phyloP scores from a whole-genome alignment of 2,113 vertebrate genomes.

The Nycticorax nycticorax region DNA sequence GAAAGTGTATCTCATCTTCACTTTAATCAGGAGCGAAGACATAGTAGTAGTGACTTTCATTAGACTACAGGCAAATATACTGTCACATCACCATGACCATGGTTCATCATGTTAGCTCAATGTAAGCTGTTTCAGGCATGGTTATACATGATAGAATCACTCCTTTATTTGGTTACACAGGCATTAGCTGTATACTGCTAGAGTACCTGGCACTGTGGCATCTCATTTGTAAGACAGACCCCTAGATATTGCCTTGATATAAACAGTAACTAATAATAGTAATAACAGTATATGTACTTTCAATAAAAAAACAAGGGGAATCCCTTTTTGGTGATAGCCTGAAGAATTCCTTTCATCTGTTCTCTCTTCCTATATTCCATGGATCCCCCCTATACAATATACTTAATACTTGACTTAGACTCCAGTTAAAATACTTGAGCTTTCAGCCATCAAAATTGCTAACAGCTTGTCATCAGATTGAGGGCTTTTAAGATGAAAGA shows the following conservation, averaged over 20 bases:
- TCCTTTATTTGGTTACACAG: not conserved
- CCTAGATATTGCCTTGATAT: not conserved
- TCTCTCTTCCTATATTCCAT: not conserved
- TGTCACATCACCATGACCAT: not conserved
- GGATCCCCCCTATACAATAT: not conserved
- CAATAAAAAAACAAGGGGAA: not conserved
- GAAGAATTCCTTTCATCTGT: not conserved
- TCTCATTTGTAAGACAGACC: not conserved
- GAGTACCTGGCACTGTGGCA: not conserved
- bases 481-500: not conserved
- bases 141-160: not conserved
- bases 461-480: not conserved
- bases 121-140: not conserved
- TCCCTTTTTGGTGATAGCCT: not conserved
- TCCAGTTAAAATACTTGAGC: not conserved
- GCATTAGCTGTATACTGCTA: not conserved
- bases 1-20: not conserved
- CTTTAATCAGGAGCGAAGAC: not conserved
- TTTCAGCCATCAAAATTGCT: not conserved
- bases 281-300: not conserved
- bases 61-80: not conserved
- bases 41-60: not conserved
- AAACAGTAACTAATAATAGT: not conserved
- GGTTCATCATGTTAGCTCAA: not conserved
- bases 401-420: not conserved